Evolutionary conservation across 1,140 invertebrate species (phyloP).

Genomic region (Trachymyrmex septentrionalis): DNA sequence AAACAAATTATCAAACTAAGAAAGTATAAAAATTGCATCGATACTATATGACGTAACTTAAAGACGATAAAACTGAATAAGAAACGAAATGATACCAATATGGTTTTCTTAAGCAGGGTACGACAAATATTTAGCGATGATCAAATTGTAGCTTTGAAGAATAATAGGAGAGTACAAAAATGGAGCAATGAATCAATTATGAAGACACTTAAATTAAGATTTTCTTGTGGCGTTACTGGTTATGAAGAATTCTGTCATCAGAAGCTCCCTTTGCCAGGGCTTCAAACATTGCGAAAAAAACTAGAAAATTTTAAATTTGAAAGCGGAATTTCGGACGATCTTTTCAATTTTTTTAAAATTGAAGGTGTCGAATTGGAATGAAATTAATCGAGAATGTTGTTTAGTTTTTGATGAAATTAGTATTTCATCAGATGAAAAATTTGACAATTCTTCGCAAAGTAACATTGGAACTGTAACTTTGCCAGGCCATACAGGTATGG

Average conservation of each 20-base stretch:
- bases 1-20: neutral
- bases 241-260: constrained; percentile 25
- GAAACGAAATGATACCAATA: neutral
- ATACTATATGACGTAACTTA: neutral
- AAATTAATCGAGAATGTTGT: constrained; percentile 25
- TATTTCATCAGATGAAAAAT: neutral
- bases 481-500: constrained; percentile 35
- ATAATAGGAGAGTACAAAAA: neutral
- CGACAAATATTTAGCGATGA: neutral
- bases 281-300: constrained; percentile 10
- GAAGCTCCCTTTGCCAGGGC: constrained; percentile 15
- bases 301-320: constrained; percentile 28
- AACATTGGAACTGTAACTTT: constrained; percentile 56
- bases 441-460: constrained; percentile 39
- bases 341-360: constrained; percentile 31
- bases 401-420: constrained; percentile 17
- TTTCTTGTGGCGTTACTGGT: constrained; percentile 4
- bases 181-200: constrained; percentile 10
- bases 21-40: neutral
- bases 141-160: constrained; percentile 19
- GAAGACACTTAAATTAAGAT: constrained; percentile 22
- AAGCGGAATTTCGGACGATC: constrained; percentile 13
- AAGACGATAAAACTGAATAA: neutral
- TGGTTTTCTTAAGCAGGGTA: neutral
- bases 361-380: constrained; percentile 2